Evolutionary conservation across 2,797 vertebrate genomes (phyloP), one percentile per base, ranked within the genome.

Genomic region (Tokudaia muenninki): DNA sequence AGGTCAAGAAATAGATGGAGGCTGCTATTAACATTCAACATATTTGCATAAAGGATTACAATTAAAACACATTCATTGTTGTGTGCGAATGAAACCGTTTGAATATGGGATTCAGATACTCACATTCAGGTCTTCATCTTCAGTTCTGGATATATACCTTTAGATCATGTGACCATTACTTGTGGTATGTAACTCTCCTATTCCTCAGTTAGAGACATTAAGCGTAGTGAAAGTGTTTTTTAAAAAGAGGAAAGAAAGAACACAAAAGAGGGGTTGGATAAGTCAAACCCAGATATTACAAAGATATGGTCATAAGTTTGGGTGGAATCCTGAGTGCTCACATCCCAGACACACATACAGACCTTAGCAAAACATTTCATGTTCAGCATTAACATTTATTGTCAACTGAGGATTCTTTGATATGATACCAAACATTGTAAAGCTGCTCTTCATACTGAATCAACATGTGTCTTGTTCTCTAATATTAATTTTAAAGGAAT

Each of bases 391-490:
- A 91, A 31, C 3, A 44, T 78, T 67, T 65, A 37, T 70, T 10
- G 70, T 44, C 52, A 57, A 19, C 34, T n/a, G 17, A 94, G 75
- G 59, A 92, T 88, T 47, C 3, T 12, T 57, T 91, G 52, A 52
- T 52, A 57, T 26, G 24, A 9, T 61, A 90, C 59, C n/a, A 91
- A 37, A 94, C 4, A 52, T 50, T 26, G 75, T 57, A 82, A 90
- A 75, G 12, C 29, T 92, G 17, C 13, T 88, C 5, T 80, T 84
- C 29, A 88, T 34, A 70, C 31, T 79, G 80, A 70, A 86, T 19
- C 41, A 21, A 75, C 24, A 14, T 84, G 82, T 88, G 41, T 93
- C 84, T 94, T 74, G 37, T 84, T 92, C 67, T 83, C 65, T 93
- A 44, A 80, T 3, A n/a, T 70, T 82, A 34, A 52, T 14, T 57